Evolutionary conservation across 2,888 invertebrate genomes (phyloP).

Genomic region (Protophormia terraenovae): DNA sequence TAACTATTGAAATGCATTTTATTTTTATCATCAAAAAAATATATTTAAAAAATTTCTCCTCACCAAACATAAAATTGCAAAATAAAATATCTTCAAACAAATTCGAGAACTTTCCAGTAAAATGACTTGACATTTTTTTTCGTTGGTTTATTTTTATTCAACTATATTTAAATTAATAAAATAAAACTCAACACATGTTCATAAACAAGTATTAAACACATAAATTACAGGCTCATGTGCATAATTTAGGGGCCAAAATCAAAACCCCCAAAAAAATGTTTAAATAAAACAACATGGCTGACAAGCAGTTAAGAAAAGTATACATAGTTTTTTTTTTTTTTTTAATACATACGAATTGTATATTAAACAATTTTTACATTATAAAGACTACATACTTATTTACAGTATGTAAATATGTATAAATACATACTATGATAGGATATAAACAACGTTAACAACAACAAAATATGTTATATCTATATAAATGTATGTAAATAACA

Average conservation of each 20-base stretch:
- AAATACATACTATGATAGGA: not conserved
- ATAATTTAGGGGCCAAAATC: conserved; percentile 52
- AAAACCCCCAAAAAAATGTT: conserved; percentile 27
- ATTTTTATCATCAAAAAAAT: too few species aligned
- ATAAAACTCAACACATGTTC: too few species aligned
- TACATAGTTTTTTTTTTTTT: not conserved
- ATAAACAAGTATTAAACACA: not conserved
- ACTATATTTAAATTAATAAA: too few species aligned
- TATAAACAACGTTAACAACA: not conserved
- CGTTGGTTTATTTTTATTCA: too few species aligned
- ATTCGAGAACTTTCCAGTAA: not conserved
- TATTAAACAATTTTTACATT: not conserved
- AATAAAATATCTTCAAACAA: too few species aligned
- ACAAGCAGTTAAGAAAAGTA: not conserved
- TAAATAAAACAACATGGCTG: conserved; percentile 43
- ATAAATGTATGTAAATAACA: conserved; percentile 49
- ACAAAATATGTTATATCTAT: not conserved
- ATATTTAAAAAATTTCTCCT: not conserved
- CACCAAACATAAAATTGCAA: not conserved
- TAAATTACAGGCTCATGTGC: conserved; percentile 2
- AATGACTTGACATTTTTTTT: not conserved
- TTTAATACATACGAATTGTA: not conserved
- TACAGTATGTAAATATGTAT: not conserved
- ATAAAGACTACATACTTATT: not conserved
- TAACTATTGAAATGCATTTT: too few species aligned